Conservation (phyloP, 2,888 invertebrate species). For the Drosophila ezoana region DNA sequence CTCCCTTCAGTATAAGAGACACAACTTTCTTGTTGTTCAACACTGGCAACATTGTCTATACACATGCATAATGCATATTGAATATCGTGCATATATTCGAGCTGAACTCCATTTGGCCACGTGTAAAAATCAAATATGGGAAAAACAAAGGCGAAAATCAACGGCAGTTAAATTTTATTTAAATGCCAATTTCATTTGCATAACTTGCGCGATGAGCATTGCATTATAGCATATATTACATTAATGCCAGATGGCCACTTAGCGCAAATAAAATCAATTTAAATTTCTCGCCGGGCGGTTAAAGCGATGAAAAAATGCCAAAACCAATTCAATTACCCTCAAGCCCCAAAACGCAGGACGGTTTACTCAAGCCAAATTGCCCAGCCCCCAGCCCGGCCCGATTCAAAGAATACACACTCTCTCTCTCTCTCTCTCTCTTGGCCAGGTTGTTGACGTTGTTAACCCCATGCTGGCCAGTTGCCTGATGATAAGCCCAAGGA, state of each 20-base stretch:
- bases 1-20: no score
- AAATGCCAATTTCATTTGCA: conserved; percentile 70
- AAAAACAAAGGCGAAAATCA: conserved; percentile 47
- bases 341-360: background rate
- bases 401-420: conserved; percentile 26
- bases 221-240: conserved; percentile 49
- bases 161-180: conserved; percentile 61
- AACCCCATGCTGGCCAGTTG: conserved; percentile 43
- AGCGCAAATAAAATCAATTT: conserved; percentile 67
- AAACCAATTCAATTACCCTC: conserved; percentile 48
- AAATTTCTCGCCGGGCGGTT: conserved; percentile 45
- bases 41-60: background rate
- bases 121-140: conserved; percentile 35
- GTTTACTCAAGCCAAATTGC: conserved; percentile 23
- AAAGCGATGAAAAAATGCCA: conserved; percentile 41
- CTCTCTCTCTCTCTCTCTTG: conserved; percentile 12
- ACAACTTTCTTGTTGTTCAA: background rate
- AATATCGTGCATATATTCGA: conserved; percentile 27
- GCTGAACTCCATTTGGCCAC: conserved; percentile 49
- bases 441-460: conserved; percentile 47
- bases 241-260: conserved; percentile 69
- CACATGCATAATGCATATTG: conserved; percentile 1
- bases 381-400: conserved; percentile 12
- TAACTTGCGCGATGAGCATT: conserved; percentile 53
- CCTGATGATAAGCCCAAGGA: conserved; percentile 58